phyloP scores from a whole-genome alignment of 1,140 invertebrate species.

The Heliconius melpomene region DNA sequence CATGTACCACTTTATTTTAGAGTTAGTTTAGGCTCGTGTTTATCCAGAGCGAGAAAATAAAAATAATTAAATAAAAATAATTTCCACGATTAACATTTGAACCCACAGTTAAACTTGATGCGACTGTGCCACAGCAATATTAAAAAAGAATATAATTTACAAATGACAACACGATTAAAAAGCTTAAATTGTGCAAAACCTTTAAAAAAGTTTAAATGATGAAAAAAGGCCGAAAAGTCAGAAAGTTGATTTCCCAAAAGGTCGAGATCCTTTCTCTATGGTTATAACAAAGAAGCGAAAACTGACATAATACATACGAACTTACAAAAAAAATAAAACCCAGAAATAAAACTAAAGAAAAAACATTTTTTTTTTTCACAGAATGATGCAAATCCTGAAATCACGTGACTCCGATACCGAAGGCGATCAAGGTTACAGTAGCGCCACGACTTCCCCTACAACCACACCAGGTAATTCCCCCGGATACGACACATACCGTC shows the following conservation, averaged over 20 bases:
- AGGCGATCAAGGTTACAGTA: constrained; percentile 68
- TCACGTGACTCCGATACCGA: constrained; percentile 62
- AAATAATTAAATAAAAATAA: too few species aligned
- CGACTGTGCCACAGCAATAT: constrained; percentile 43
- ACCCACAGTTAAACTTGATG: too few species aligned
- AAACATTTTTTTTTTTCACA: constrained; percentile 40
- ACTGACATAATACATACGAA: constrained; percentile 40
- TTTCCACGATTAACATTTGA: too few species aligned
- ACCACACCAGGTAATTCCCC: constrained; percentile 32
- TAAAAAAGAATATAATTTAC: not conserved
- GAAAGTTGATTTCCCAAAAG: constrained; percentile 61
- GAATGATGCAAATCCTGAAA: constrained; percentile 73
- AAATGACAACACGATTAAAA: too few species aligned
- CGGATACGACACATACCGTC: constrained; percentile 56
- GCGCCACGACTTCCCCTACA: constrained; percentile 63
- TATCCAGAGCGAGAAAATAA: too few species aligned
- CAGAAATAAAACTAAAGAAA: not conserved
- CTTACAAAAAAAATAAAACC: not conserved
- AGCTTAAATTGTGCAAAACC: too few species aligned
- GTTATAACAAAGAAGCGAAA: constrained; percentile 71
- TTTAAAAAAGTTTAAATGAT: constrained; percentile 44
- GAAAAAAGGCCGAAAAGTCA: constrained; percentile 72
- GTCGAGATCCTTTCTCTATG: constrained; percentile 62
- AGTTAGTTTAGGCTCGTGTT: too few species aligned
- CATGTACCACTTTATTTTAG: too few species aligned